Base-by-base conservation (phyloP, 1,140 invertebrate genomes). In the Euwallacea similis region DNA sequence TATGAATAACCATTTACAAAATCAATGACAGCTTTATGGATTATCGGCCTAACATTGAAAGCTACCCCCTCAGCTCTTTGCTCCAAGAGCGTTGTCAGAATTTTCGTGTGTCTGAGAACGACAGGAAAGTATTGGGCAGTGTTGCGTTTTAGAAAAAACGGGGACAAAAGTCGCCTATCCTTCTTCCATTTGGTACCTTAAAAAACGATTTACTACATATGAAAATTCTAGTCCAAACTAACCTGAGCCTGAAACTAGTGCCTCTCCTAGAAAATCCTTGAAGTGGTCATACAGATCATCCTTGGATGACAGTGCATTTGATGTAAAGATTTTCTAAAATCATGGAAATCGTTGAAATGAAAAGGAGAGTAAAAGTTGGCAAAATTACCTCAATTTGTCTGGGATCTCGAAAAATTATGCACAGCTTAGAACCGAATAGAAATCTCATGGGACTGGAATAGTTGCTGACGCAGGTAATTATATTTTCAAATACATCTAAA, bases 271-370 rank as follows among this genome's bases (percentile, higher is more conserved):
- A 47, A 74, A 74, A 21, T 44, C 15, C 47, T 76, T 66, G 0
- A 77, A 15, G 66, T 73, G 71, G 54, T 66, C 58, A 64, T 76
- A 77, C 0, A 73, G 10, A 10, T 74, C 63, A 43, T 72, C 65
- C 65, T 75, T 76, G 21, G 0, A 13, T n/a, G 60, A 16, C 11
- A 72, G 66, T 46, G 59, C 74, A 10, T 42, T 33, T 2, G 71
- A 70, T 7, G 75, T 60, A 33, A 76, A 50, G 6, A 76, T 73
- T 72, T 74, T 74, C 75, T 76, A 50, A 66, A 72, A 67, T 33
- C 41, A 64, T 6, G 3, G 7, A 41, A 54, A 7, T 33, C 21
- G 8, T 7, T 41, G 9, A 66, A 33, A 55, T 66, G 41, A n/a
- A 46, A 4, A 33, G 21, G 21, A 33, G 21, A 2, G 1, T 33